Conservation (phyloP, 1,140 invertebrate species). For the Gryon sp. region DNA sequence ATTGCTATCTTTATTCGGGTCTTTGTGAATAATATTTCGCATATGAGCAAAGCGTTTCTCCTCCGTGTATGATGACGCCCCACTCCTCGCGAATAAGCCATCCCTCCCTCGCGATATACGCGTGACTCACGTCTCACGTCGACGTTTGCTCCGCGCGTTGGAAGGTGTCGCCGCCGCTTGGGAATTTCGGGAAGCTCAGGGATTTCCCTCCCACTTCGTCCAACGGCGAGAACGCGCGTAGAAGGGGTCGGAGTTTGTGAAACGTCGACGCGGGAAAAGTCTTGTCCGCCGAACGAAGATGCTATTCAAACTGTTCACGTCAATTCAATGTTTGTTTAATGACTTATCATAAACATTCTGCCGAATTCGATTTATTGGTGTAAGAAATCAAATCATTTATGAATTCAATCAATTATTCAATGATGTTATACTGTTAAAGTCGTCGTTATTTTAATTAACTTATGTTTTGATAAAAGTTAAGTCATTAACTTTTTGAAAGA, state of each 20-base stretch:
- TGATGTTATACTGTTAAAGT: too few species aligned
- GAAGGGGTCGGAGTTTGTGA: conserved; percentile 50
- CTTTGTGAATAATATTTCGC: conserved; percentile 55
- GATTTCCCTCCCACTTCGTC: conserved; percentile 69
- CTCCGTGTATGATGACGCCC: conserved; percentile 37
- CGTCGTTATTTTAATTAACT: too few species aligned
- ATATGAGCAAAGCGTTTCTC: conserved; percentile 39
- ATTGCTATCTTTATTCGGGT: conserved; percentile 32
- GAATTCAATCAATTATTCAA: too few species aligned
- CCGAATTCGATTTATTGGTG: too few species aligned
- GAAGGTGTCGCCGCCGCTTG: conserved; percentile 76
- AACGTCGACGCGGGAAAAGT: conserved; percentile 68
- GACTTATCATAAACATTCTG: conserved; percentile 34
- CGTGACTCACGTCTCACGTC: conserved; percentile 74
- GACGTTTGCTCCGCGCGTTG: conserved; percentile 64
- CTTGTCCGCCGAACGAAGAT: conserved; percentile 72
- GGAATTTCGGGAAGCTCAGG: conserved; percentile 74
- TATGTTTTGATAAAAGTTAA: too few species aligned
- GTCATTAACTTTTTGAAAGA: too few species aligned
- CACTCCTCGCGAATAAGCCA: conserved; percentile 14
- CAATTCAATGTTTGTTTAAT: conserved; percentile 42
- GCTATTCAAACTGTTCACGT: conserved; percentile 31
- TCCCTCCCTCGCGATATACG: conserved; percentile 51
- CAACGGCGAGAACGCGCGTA: conserved; percentile 14
- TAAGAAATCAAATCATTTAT: too few species aligned